Percentiles rank a stretch among this genome's conserved stretches.
These are phyloP conservation scores for Lasioglossum vierecki DNA, from an alignment of 2,888 invertebrate genomes.

Conservation along the genomic window DNA sequence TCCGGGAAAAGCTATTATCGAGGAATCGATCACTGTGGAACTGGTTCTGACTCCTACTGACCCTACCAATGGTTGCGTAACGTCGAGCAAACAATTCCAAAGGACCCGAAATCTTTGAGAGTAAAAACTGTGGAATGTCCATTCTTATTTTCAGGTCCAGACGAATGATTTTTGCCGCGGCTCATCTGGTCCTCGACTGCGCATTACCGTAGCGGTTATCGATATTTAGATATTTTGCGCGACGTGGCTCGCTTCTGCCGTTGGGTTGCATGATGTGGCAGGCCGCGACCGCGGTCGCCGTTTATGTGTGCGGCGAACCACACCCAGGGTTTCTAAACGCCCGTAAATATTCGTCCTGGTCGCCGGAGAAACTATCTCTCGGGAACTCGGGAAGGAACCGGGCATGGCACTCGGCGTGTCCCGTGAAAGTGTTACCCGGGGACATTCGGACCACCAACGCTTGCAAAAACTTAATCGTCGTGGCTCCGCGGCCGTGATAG, in stretches of 20 bases:
- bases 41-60: too few species aligned
- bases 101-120: too few species aligned
- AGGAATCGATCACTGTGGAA: too few species aligned
- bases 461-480: constrained; percentile 68
- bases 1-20: too few species aligned
- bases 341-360: constrained; percentile 75
- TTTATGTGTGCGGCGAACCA: constrained; percentile 74
- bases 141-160: too few species aligned
- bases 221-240: constrained; percentile 60
- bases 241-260: constrained; percentile 52
- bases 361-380: constrained; percentile 70
- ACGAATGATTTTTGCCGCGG: too few species aligned
- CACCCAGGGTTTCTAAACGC: constrained; percentile 77
- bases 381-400: constrained; percentile 63
- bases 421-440: constrained; percentile 69
- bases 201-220: background rate
- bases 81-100: too few species aligned
- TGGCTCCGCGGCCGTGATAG: constrained; percentile 60
- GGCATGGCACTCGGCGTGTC: constrained; percentile 26
- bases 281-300: constrained; percentile 29
- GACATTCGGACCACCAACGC: constrained; percentile 69
- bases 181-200: background rate
- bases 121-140: too few species aligned
- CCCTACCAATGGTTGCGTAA: too few species aligned
- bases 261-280: constrained; percentile 1